These are phyloP conservation scores for Pteropus alecto DNA, from an alignment of 2,113 vertebrate genomes.

Conservation along the genomic window DNA sequence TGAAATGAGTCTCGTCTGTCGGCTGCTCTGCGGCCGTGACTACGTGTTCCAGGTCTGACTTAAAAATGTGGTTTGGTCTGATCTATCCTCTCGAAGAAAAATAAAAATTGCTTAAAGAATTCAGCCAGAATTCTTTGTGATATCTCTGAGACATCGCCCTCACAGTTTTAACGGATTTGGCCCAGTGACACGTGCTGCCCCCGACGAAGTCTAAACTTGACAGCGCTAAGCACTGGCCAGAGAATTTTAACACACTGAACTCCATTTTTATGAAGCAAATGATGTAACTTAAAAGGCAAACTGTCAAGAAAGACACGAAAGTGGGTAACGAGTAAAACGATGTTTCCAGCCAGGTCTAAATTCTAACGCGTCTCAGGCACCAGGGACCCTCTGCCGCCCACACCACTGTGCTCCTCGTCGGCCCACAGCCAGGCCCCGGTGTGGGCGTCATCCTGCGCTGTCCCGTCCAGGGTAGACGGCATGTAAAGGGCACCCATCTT, in stretches of 20 bases:
- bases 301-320: not conserved
- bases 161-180: too few relatives aligned
- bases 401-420: too few relatives aligned
- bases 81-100: not conserved
- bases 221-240: not conserved
- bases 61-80: not conserved
- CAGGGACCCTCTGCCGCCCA: not conserved
- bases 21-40: not conserved
- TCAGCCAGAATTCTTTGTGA: not conserved
- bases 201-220: not conserved
- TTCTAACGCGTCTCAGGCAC: too few relatives aligned
- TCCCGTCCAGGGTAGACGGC: rapidly evolving
- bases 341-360: rapidly evolving
- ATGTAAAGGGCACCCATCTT: rapidly evolving
- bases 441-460: not conserved
- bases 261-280: not conserved
- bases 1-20: not conserved
- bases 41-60: not conserved
- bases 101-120: not conserved
- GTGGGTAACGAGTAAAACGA: rapidly evolving
- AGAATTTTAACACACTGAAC: not conserved
- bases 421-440: too few relatives aligned
- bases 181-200: too few relatives aligned
- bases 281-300: not conserved
- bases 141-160: too few relatives aligned